phyloP scores from a whole-genome alignment of 2,113 vertebrate genomes.

The Heterotilapia buettikoferi region DNA sequence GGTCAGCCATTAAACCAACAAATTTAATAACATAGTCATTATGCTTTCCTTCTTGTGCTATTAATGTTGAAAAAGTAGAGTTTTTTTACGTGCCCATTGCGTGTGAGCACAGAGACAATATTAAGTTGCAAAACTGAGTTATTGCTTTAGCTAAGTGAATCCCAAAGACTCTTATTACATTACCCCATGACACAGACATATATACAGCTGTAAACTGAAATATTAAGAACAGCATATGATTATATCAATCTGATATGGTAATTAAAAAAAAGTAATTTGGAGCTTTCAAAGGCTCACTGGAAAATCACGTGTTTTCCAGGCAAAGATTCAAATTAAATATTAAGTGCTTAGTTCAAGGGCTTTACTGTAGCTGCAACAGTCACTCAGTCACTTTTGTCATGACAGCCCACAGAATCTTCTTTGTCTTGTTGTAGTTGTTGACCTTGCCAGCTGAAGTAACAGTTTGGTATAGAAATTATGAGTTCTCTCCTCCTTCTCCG shows the following conservation, averaged over 20 bases:
- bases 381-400: not conserved
- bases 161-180: conserved; percentile 59
- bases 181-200: conserved; percentile 48
- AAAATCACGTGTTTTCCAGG: conserved; percentile 18
- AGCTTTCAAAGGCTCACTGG: not conserved
- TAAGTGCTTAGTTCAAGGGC: not conserved
- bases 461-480: conserved; percentile 5
- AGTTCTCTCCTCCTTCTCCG: not conserved
- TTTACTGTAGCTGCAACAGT: not conserved
- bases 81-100: conserved; percentile 53
- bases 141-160: conserved; percentile 61
- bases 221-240: conserved; percentile 55
- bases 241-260: conserved; percentile 56
- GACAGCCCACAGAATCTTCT: not conserved
- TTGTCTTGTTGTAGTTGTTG: not conserved
- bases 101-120: conserved; percentile 42
- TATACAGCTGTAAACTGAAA: conserved; percentile 51
- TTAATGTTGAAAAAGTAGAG: conserved; percentile 22
- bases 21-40: conserved; percentile 66
- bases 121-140: conserved; percentile 64
- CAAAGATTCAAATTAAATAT: conserved; percentile 30
- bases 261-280: conserved; percentile 37
- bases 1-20: conserved; percentile 62
- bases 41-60: conserved; percentile 24
- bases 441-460: conserved; percentile 21